Base-by-base conservation (phyloP, 2,113 vertebrate genomes). In the Poicephalus meyeri region DNA sequence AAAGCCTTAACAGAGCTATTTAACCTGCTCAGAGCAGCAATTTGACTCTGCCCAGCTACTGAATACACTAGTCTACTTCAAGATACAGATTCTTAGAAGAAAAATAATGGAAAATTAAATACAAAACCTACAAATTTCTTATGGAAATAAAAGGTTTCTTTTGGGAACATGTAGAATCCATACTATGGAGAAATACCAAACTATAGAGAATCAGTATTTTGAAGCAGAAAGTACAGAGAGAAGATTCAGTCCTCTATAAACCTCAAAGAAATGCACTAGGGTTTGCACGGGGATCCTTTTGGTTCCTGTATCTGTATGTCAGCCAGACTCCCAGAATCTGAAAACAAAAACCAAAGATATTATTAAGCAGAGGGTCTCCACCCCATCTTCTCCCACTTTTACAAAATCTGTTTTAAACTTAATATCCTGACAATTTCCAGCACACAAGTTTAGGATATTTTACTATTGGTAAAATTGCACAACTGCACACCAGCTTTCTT, bases 271-370 rank as follows among this genome's bases (percentile, higher is more conserved):
- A 99, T 58, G 99, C 99, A 87, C 99, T 99, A 4, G 99, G 99
- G 85, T 99, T 99, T 80, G 99, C 98, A 11, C 98, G 98, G 13
- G 99, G 99, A 86, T 99, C 99, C 95, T 99, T 99, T 94, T 99
- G 98, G 96, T 99, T 99, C 95, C 99, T 98, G 98, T 99, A 99
- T 97, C 98, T 98, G 72, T 99, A 98, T 1, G 99, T 99, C 91
- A 99, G 98, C 99, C 99, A 99, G 26, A 99, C 99, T 37, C 99
- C 99, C 80, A 99, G 97, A 93, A 99, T 99, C 99, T 99, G 97
- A 87, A 98, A 98, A 70, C 23, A 78, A 46, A 73, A 89, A 11
- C 12, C 86, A 35, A 74, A 95, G 17, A 91, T 29, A 69, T 21
- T 29, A 91, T 53, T 68, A 88, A 69, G 46, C 20, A 79, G 29